Evolutionary conservation across 2,113 vertebrate genomes (phyloP).

Genomic region (Hippocampus abdominalis): DNA sequence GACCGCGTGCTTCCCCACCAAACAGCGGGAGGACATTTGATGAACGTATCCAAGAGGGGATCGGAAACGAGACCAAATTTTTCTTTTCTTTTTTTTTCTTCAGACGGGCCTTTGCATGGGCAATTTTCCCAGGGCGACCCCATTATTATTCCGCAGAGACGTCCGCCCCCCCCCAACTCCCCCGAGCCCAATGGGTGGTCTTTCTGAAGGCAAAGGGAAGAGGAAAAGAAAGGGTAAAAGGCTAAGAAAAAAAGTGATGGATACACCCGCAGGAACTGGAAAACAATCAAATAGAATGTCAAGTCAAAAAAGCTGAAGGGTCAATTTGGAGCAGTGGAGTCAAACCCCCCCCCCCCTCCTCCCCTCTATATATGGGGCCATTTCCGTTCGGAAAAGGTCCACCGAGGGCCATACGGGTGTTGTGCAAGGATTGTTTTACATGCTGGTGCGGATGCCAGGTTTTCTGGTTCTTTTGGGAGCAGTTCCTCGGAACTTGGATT

Average conservation of each 20-base stretch:
- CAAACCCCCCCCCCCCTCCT: too few relatives aligned
- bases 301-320: constrained; percentile 37
- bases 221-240: constrained; percentile 55
- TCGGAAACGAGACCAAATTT: constrained; percentile 74
- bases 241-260: constrained; percentile 37
- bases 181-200: constrained; percentile 75
- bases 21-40: constrained; percentile 62
- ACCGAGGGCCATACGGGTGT: background rate
- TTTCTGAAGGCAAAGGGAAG: constrained; percentile 62
- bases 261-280: constrained; percentile 56
- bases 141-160: constrained; percentile 76
- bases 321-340: background rate
- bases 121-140: constrained; percentile 75
- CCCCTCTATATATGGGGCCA: background rate
- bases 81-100: constrained; percentile 62
- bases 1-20: constrained; percentile 31
- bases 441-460: too few relatives aligned
- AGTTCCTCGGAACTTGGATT: background rate
- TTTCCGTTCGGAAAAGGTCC: background rate
- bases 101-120: constrained; percentile 67
- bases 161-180: constrained; percentile 52
- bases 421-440: background rate
- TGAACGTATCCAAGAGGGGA: constrained; percentile 66
- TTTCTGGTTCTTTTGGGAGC: background rate
- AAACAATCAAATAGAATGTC: constrained; percentile 58